Evolutionary conservation across 2,888 invertebrate species (phyloP).

Genomic region (Anaspis maculata): DNA sequence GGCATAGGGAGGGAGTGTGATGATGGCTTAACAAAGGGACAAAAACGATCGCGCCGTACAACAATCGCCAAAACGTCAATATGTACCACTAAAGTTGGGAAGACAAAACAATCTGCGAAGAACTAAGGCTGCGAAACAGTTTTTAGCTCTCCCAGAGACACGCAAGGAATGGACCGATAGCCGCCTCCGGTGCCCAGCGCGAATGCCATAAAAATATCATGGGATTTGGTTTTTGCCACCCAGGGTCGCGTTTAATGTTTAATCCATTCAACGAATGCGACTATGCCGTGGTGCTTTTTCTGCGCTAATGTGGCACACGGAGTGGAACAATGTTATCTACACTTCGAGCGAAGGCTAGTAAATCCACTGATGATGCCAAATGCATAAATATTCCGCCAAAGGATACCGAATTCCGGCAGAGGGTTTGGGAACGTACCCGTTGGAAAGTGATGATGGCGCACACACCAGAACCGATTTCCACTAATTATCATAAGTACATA

Average conservation of each 20-base stretch:
- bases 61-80: conserved; percentile 26
- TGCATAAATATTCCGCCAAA: no score
- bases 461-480: no score
- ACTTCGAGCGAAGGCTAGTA: no score
- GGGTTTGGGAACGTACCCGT: no score
- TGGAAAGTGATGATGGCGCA: no score
- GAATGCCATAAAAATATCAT: conserved; percentile 40
- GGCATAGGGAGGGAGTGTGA: background rate
- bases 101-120: conserved; percentile 24
- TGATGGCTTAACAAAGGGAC: conserved; percentile 18
- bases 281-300: no score
- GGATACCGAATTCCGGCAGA: no score
- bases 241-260: conserved; percentile 5
- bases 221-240: conserved; percentile 25
- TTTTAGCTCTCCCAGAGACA: conserved; percentile 17
- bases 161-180: conserved; percentile 32
- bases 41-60: conserved; percentile 16
- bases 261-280: no score
- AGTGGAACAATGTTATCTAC: no score
- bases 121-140: conserved; percentile 7
- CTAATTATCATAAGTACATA: no score
- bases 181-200: conserved; percentile 36
- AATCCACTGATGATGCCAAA: no score
- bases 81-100: conserved; percentile 23
- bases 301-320: conserved; percentile 15